Base-by-base conservation (phyloP, 37 sponge, comb jelly and placozoan species). In the Bolinopsis microptera region DNA sequence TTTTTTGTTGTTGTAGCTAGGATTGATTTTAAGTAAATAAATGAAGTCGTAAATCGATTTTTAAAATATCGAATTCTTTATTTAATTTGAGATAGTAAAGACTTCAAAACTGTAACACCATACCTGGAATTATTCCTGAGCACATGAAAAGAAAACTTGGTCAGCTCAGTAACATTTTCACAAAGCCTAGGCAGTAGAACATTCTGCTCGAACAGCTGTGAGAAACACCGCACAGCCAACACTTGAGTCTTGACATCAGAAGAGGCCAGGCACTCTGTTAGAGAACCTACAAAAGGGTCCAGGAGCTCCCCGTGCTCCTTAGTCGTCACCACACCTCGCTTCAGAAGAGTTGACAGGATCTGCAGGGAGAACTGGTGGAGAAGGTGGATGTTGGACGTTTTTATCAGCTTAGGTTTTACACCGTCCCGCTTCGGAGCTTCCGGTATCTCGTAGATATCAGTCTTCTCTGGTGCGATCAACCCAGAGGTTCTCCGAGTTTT, bases 171-270 rank as follows among this genome's bases (percentile, higher is more conserved):
- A 1, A 86, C 90, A 33, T 22, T 38, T 21, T 22, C 1, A 24
- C 90, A 86, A 18, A 86, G 90, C 0, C 18, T 24, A 40, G 90
- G 90, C 0, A 86, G 90, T 18, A 86, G 61, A 0, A 86, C 61
- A 39, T 28, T 41, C 90, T 86, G 90, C 36, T 86, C 90, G 28
- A 41, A 86, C 31, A 86, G 90, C 90, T 86, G 90, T 27, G 90
- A 39, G 61, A 86, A 86, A 38, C 90, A 86, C 61, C 35, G 32
- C 90, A 86, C 61, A 35, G 35, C 41, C 61, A 86, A 27, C 9
- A 86, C 90, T 40, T 86, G 90, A 36, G 90, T 86, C 90, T 40
- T 40, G 5, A 86, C 90, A 30, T 8, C 61, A 21, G 90, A 30
- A 28, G 90, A 86, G 41, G n/a, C 1, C 25, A 86, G 90, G 1